Evolutionary conservation across 2,797 vertebrate species (phyloP).

Genomic region (Acrossocheilus fasciatus): DNA sequence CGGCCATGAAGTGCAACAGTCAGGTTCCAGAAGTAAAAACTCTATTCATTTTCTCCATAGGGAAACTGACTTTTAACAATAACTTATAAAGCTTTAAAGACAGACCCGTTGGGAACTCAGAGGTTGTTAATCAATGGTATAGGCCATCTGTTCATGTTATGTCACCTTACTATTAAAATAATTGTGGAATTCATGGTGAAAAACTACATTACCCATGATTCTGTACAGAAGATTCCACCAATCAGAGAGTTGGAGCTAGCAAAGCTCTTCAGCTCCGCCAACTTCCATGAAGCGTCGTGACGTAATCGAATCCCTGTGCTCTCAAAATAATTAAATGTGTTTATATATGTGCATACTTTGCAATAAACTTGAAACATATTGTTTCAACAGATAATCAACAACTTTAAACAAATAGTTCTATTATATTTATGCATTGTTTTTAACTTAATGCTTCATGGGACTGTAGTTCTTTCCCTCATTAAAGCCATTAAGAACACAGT

Average conservation of each 20-base stretch:
- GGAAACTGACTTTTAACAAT: background rate
- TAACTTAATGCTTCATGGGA: background rate
- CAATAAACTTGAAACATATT: background rate
- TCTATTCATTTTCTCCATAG: background rate
- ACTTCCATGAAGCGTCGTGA: background rate
- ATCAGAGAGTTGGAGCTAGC: background rate
- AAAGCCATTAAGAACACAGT: too few species aligned
- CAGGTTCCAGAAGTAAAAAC: background rate
- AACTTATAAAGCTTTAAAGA: background rate
- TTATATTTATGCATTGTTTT: background rate
- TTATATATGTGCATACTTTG: background rate
- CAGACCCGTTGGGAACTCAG: background rate
- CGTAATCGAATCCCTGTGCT: too few species aligned
- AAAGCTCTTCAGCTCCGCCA: background rate
- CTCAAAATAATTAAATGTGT: too few species aligned
- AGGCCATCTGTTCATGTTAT: background rate
- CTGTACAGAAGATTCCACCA: background rate
- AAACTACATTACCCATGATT: constrained; percentile 1
- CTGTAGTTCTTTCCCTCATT: too few species aligned
- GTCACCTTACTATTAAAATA: too few species aligned
- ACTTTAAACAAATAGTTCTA: background rate
- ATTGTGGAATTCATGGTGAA: background rate
- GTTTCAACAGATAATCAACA: background rate
- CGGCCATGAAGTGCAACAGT: background rate
- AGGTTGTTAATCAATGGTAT: background rate